Conservation (phyloP, 2,888 invertebrate genomes). For the Agonopterix alstromeriana region DNA sequence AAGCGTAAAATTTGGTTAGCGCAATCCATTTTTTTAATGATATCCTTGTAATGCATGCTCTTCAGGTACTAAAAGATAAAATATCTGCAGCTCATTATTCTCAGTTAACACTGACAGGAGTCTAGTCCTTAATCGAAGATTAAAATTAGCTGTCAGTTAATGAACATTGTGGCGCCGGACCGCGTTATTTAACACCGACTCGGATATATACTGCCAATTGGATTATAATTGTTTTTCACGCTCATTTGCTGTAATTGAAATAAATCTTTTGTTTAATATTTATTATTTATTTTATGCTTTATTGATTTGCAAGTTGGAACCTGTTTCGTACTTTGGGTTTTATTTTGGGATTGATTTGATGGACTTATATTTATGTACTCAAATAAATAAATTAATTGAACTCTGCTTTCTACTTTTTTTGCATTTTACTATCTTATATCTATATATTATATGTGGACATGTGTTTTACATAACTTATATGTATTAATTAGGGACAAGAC, state of each 20-base stretch:
- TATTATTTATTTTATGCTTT: slow-evolving; percentile 44
- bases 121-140: slow-evolving; percentile 62
- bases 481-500: too few species aligned
- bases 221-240: slow-evolving; percentile 73
- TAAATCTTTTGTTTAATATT: slow-evolving; percentile 60
- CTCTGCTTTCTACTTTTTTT: too few species aligned
- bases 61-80: neutral
- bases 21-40: too few species aligned
- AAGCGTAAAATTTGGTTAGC: too few species aligned
- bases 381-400: too few species aligned
- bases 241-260: slow-evolving; percentile 65
- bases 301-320: slow-evolving; percentile 15
- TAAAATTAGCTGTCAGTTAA: slow-evolving; percentile 68
- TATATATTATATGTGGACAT: too few species aligned
- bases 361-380: too few species aligned
- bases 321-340: slow-evolving; percentile 6
- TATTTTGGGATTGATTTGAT: slow-evolving; percentile 6
- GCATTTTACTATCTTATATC: too few species aligned
- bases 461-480: too few species aligned
- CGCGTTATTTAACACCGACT: slow-evolving; percentile 50
- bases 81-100: slow-evolving; percentile 38
- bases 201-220: slow-evolving; percentile 46
- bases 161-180: slow-evolving; percentile 33
- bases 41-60: too few species aligned
- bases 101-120: slow-evolving; percentile 43